phyloP scores from a whole-genome alignment of 2,888 invertebrate species.

The Baccha elongata region DNA sequence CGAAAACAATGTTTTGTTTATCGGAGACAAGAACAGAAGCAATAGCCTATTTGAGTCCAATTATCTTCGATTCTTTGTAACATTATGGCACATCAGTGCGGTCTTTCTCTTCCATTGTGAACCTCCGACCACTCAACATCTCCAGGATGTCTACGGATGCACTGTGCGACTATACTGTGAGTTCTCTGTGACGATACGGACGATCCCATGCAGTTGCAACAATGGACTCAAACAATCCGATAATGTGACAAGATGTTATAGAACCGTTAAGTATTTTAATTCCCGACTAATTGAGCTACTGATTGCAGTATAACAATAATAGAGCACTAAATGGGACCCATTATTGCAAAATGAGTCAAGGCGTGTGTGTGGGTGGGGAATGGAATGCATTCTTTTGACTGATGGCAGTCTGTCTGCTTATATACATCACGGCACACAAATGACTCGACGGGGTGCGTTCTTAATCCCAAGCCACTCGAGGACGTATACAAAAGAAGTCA shows the following conservation, averaged over 20 bases:
- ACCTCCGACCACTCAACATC: slow-evolving; percentile 45
- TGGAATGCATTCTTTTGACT: slow-evolving; percentile 52
- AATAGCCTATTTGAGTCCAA: slow-evolving; percentile 58
- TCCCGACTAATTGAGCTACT: slow-evolving; percentile 72
- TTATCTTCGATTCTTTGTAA: slow-evolving; percentile 63
- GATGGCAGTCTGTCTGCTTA: background rate
- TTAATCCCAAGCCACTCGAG: slow-evolving; percentile 63
- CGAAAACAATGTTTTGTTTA: slow-evolving; percentile 47
- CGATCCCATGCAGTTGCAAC: slow-evolving; percentile 68
- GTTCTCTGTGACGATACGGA: background rate
- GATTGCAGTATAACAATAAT: slow-evolving; percentile 70
- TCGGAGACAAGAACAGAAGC: slow-evolving; percentile 1
- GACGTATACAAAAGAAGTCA: slow-evolving; percentile 66
- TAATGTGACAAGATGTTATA: slow-evolving; percentile 71
- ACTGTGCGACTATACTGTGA: background rate
- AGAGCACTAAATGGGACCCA: slow-evolving; percentile 56
- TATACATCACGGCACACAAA: slow-evolving; percentile 7
- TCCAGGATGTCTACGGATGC: slow-evolving; percentile 69
- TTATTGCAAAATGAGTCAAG: slow-evolving; percentile 13
- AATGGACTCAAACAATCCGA: slow-evolving; percentile 70
- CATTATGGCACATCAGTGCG: too few species aligned
- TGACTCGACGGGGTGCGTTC: slow-evolving; percentile 66
- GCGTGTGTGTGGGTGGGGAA: slow-evolving; percentile 39
- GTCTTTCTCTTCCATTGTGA: slow-evolving; percentile 25
- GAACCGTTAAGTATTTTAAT: slow-evolving; percentile 71